Percentiles rank a stretch among this genome's conserved stretches.
Conservation (phyloP, 2,888 invertebrate species). For the Xestia xanthographa region DNA sequence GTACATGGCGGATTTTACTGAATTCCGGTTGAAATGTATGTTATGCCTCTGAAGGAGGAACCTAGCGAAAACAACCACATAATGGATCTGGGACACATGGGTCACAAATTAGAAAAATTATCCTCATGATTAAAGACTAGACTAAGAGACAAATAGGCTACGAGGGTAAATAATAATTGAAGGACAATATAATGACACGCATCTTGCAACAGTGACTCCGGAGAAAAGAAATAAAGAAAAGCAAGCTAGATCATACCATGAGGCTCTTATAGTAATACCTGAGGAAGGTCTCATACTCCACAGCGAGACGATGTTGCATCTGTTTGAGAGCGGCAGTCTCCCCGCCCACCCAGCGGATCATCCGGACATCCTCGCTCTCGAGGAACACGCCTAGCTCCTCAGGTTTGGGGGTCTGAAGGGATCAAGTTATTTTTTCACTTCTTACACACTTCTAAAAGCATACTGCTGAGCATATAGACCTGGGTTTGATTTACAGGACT, state of each 20-base stretch:
- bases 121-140: background rate
- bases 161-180: background rate
- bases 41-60: background rate
- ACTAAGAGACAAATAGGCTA: background rate
- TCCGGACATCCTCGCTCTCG: conserved; percentile 87
- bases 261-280: conserved; percentile 69
- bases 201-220: background rate
- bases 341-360: conserved; percentile 92
- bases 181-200: background rate
- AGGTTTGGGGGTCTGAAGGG: conserved; percentile 87
- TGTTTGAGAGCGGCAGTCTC: conserved; percentile 91
- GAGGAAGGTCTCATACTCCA: conserved; percentile 89
- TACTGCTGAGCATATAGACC: no score
- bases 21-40: background rate
- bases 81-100: background rate
- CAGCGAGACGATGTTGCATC: conserved; percentile 89
- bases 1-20: background rate
- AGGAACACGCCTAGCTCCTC: conserved; percentile 90
- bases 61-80: background rate
- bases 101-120: background rate
- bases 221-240: background rate
- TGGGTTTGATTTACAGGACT: no score
- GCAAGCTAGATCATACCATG: background rate
- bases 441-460: background rate
- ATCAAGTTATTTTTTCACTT: background rate